Evolutionary conservation across 2,113 vertebrate species (phyloP).

Genomic region (Rhegmatorhina hoffmannsi): DNA sequence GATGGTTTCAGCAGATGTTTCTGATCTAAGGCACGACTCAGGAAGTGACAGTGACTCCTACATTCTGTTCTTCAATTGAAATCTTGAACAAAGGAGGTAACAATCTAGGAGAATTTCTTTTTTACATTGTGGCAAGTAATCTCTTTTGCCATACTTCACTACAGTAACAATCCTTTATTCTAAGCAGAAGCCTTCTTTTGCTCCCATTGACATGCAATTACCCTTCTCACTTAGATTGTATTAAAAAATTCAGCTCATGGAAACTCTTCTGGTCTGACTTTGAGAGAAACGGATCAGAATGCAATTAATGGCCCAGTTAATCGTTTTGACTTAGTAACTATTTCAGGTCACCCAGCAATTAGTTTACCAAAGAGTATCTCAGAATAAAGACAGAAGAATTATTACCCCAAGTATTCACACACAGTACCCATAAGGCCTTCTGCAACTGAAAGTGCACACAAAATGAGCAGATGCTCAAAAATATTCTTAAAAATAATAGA

Average conservation of each 20-base stretch:
- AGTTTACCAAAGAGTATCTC: not conserved
- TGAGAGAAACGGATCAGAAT: not conserved
- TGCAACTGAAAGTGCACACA: not conserved
- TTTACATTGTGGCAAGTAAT: not conserved
- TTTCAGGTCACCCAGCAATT: not conserved
- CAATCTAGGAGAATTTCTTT: not conserved
- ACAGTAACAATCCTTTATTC: not conserved
- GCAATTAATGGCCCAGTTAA: not conserved
- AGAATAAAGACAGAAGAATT: not conserved
- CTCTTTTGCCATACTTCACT: not conserved
- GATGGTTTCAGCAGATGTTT: conserved; percentile 20
- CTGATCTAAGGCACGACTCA: not conserved
- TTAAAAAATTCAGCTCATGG: not conserved
- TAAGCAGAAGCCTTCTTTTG: not conserved
- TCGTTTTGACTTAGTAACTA: not conserved
- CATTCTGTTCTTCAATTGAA: not conserved
- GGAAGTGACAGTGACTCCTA: conserved; percentile 26
- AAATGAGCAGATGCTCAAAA: not conserved
- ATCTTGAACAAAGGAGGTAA: not conserved
- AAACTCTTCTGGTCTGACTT: not conserved
- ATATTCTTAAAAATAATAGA: not conserved
- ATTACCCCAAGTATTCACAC: not conserved
- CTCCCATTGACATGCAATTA: not conserved
- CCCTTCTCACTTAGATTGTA: not conserved
- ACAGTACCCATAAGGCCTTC: not conserved